Evolutionary conservation across 2,888 invertebrate genomes (phyloP).

Genomic region (Scelioninae gen. 2): DNA sequence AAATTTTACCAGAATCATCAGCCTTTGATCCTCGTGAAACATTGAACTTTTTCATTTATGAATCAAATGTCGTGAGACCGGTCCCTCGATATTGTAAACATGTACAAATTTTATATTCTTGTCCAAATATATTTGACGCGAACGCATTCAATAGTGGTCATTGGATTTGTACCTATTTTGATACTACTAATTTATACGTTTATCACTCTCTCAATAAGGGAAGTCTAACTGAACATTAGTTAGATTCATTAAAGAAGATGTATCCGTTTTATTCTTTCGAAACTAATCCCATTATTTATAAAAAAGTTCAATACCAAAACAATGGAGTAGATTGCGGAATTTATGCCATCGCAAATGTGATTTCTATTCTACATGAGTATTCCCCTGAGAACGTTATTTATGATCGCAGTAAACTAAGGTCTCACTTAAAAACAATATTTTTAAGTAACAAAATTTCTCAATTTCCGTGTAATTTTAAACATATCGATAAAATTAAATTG

Average conservation of each 20-base stretch:
- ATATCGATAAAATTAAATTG: too few species aligned
- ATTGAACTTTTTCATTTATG: slow-evolving; percentile 3
- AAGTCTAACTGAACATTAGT: slow-evolving; percentile 18
- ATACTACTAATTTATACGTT: slow-evolving; percentile 33
- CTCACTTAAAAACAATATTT: slow-evolving; percentile 22
- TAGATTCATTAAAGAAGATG: slow-evolving; percentile 23
- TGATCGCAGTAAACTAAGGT: slow-evolving; percentile 54
- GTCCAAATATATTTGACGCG: slow-evolving; percentile 4
- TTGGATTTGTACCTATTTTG: slow-evolving; percentile 43
- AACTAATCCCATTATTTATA: slow-evolving; percentile 13
- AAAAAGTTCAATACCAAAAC: slow-evolving; percentile 25
- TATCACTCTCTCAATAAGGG: slow-evolving; percentile 35
- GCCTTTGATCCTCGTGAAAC: background rate
- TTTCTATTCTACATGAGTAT: slow-evolving; percentile 30
- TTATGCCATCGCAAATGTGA: slow-evolving; percentile 43
- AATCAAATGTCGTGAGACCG: slow-evolving; percentile 6
- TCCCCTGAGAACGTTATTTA: slow-evolving; percentile 30
- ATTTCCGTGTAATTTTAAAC: too few species aligned
- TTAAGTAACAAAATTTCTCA: background rate
- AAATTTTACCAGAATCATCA: too few species aligned
- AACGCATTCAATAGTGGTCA: slow-evolving; percentile 23
- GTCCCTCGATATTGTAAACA: slow-evolving; percentile 22
- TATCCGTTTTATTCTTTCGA: slow-evolving; percentile 29
- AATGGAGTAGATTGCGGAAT: slow-evolving; percentile 39
- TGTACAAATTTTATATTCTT: slow-evolving; percentile 42